Evolutionary conservation across 2,113 vertebrate species (phyloP), one percentile per base, ranked within the genome.

Genomic region (Crotalus horridus): DNA sequence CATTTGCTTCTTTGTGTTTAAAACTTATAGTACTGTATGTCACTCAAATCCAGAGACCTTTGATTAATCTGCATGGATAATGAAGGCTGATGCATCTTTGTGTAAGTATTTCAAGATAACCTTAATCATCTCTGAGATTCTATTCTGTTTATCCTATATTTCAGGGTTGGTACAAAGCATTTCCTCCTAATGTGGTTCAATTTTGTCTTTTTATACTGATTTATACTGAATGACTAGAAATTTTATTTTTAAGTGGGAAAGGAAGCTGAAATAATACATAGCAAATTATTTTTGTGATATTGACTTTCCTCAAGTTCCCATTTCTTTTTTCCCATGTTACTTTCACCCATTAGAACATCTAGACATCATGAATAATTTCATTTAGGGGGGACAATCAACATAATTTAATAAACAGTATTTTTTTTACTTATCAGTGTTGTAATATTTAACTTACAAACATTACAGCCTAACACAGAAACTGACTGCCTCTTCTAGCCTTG

Each of bases 141-240:
- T 91, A 21, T 3, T 94, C 86, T 96, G 93, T 96, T 96, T 96
- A 96, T 96, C 92, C 95, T 95, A 90, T 91, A 95, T 93, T 95
- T 92, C 61, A 91, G 92, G 89, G 92, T 92, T 94, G 95, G 90
- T 95, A 93, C 93, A 95, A 96, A 93, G 95, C 91, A 95, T 95
- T 95, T 94, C 29, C 95, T 95, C 95, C 53, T 94, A 94, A 96
- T 96, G 93, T 93, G 87, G 92, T 96, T 97, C 95, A 94, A 94
- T 95, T 95, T 96, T 96, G 95, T 95, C 94, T 94, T 93, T 93
- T 95, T 54, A 39, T 95, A 96, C 95, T 95, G 96, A 96, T 96
- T 87, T 56, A 95, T 96, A 96, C 96, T 94, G 93, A 95, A 92
- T 0, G 0, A 94, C 95, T 0, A 74, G 89, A 92, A 89, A 95